Base-by-base conservation (phyloP, 2,888 invertebrate genomes). In the Sepiola atlantica region DNA sequence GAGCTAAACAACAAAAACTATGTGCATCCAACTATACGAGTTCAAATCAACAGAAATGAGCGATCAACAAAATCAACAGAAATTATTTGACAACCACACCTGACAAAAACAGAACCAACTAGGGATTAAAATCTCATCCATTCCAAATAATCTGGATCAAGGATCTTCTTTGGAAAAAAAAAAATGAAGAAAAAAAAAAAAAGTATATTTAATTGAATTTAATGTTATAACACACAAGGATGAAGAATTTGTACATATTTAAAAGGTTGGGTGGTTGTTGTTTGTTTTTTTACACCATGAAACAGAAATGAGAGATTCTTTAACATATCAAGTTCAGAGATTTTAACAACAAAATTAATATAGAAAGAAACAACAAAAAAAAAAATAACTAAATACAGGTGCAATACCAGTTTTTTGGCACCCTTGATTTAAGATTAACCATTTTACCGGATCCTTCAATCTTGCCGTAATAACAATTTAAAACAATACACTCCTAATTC, bases 221-320 rank as follows among this genome's bases (percentile, higher is more conserved):
- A 77, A n/a, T 77, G 77, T 16, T 32, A n/a, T 8, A 1, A 8
- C 1, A 61, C 28, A 10, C 21, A 24, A 28, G 24, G 57, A 57
- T 77, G 77, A 77, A n/a, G n/a, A 77, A n/a, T n/a, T n/a, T n/a
- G 77, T 77, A 77, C 77, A 77, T n/a, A 77, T 32, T 77, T n/a
- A 18, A n/a, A 77, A 77, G n/a, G 28, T 77, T n/a, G n/a, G n/a
- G n/a, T n/a, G n/a, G n/a, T n/a, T n/a, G n/a, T n/a, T n/a, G n/a
- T n/a, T n/a, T n/a, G n/a, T 16, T 57, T 57, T 57, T 61, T 61
- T 61, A 61, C 61, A 61, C 28, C 61, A 61, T 24, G 24, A 28
- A 61, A 77, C 77, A 77, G n/a, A 12, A 14, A 77, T 18, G 77
- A 77, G 14, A 32, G 16, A 77, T 16, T 0, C 77, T 32, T 77